Evolutionary conservation across 2,797 vertebrate species (phyloP), one percentile per base, ranked within the genome.

Genomic region (Sebastes alutus): DNA sequence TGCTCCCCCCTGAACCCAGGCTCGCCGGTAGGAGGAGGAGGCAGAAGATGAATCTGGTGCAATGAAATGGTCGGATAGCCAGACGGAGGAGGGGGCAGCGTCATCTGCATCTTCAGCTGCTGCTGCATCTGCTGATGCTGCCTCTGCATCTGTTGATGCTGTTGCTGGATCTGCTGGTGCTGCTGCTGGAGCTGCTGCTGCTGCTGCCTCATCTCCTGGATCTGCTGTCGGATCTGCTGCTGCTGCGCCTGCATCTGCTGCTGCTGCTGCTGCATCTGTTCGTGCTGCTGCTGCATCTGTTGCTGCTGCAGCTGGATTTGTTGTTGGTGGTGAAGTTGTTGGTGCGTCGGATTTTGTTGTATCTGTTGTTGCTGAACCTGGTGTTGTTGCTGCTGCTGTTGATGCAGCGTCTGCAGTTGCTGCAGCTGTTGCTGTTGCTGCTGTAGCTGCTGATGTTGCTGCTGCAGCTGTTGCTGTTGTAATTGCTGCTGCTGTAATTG

Each of bases 101-200:
- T 87, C 64, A 97, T 96, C 20, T 93, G 94, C 49, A 96, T 94
- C 89, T 96, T 96, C 62, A 96, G 93, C 11, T 96, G 96, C 78
- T 96, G 96, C 81, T 96, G 96, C 95, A 96, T 96, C 72, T 96
- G 95, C 72, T 96, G 96, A 88, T 96, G 95, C 78, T 96, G 96
- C 91, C 95, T 89, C 92, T 96, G 96, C 94, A 96, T 96, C 77
- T 96, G 95, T 56, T 96, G 96, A 72, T 96, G 96, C 23, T 96
- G 96, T 86, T 96, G 91, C 75, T 96, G 95, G 78, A 96, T 96
- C 85, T 96, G 96, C 33, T 96, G 96, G 76, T 96, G 96, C 87
- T 96, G 95, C 85, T 95, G 95, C 85, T 96, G 96, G 18, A 96
- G 92, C 92, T 96, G 95, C 84, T 96, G 95, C 85, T 96, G 95